Percentiles rank a stretch among this genome's conserved stretches.
Evolutionary conservation across 1,140 invertebrate species (phyloP).

Genomic region (Coboldia fuscipes): DNA sequence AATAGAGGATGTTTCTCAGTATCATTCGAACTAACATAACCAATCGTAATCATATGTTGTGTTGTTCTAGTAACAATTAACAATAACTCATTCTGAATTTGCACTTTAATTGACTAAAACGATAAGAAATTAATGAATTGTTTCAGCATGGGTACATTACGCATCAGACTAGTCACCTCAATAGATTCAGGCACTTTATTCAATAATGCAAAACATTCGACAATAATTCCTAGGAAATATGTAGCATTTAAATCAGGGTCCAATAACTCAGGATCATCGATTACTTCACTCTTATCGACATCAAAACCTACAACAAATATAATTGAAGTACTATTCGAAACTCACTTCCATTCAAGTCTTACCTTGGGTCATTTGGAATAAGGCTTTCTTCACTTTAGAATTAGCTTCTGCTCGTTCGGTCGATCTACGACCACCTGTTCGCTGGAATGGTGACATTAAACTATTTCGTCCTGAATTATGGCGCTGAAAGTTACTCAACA

Average conservation of each 20-base stretch:
- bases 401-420: conserved; percentile 25
- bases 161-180: conserved; percentile 30
- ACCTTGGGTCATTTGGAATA: conserved; percentile 22
- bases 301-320: no score
- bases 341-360: no score
- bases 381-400: conserved; percentile 21
- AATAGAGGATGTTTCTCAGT: conserved; percentile 22
- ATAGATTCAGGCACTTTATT: conserved; percentile 66
- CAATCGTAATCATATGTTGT: conserved; percentile 41
- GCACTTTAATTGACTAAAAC: conserved; percentile 47
- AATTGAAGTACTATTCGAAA: no score
- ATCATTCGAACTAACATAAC: conserved; percentile 12
- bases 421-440: conserved; percentile 26
- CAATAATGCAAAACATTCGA: conserved; percentile 69
- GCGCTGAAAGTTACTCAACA: conserved; percentile 26
- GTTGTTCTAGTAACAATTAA: conserved; percentile 56
- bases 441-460: conserved; percentile 24
- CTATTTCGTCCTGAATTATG: conserved; percentile 30
- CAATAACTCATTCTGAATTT: conserved; percentile 60
- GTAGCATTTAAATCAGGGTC: conserved; percentile 46
- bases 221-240: conserved; percentile 57
- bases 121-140: conserved; percentile 3
- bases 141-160: conserved; percentile 5
- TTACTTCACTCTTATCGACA: conserved; percentile 21
- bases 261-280: conserved; percentile 34